Percentiles rank a stretch among this genome's conserved stretches.
phyloP scores from a whole-genome alignment of 1,140 invertebrate species.

The Drosophila subobscura region DNA sequence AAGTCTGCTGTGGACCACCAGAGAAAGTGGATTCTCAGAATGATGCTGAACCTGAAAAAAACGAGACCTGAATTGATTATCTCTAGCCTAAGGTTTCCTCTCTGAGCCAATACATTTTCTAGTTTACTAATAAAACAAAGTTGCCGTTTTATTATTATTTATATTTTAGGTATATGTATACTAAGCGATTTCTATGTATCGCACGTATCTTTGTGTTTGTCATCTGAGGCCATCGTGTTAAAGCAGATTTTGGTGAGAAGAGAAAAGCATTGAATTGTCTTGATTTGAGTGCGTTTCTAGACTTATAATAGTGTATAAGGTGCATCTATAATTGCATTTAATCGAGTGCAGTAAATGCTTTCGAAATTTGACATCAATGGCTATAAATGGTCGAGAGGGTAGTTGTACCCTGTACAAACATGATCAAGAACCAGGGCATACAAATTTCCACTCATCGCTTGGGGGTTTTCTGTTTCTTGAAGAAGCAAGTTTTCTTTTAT shows the following conservation, averaged over 20 bases:
- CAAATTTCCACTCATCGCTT: neutral
- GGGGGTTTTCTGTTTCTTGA: conserved; percentile 23
- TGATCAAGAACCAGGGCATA: conserved; percentile 12
- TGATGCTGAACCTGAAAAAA: neutral
- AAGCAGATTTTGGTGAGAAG: conserved; percentile 74
- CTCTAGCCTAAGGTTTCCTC: neutral
- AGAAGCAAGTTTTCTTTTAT: conserved; percentile 47
- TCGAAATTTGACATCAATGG: conserved; percentile 51
- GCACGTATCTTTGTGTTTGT: conserved; percentile 22
- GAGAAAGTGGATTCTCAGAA: neutral
- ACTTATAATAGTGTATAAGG: conserved; percentile 31
- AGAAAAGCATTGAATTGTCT: conserved; percentile 50
- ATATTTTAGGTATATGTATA: conserved; percentile 38
- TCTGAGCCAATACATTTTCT: conserved; percentile 23
- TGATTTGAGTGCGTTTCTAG: conserved; percentile 25
- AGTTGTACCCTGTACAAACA: conserved; percentile 24
- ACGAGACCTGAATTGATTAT: neutral
- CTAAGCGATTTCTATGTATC: conserved; percentile 55
- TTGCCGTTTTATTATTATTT: conserved; percentile 55
- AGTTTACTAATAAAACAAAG: conserved; percentile 64
- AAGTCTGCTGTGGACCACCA: neutral
- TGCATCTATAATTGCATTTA: conserved; percentile 42
- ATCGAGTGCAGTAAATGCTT: conserved; percentile 45
- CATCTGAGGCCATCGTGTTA: conserved; percentile 59
- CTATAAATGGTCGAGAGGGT: conserved; percentile 32